Evolutionary conservation across 2,888 invertebrate species (phyloP).

Genomic region (Dasypolia templi): DNA sequence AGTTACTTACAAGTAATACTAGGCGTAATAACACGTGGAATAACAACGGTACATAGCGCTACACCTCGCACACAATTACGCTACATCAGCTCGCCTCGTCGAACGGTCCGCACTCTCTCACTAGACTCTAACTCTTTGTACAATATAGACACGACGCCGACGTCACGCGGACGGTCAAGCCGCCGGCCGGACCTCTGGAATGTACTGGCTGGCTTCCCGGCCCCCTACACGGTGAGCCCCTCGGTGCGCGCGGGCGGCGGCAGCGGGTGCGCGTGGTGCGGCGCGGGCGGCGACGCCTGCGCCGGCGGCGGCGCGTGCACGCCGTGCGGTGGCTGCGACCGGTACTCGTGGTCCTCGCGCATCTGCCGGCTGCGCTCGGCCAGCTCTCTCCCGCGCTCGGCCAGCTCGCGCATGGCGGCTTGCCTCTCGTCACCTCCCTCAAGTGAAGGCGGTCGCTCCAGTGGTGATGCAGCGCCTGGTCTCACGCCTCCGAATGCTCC

Average conservation of each 20-base stretch:
- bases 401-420: constrained; percentile 89
- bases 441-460: constrained; percentile 86
- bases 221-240: constrained; percentile 92
- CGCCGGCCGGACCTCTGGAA: constrained; percentile 77
- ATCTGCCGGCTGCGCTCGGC: constrained; percentile 88
- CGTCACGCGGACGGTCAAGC: constrained; percentile 45
- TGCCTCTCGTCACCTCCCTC: constrained; percentile 86
- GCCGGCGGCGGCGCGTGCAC: constrained; percentile 82
- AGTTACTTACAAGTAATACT: constrained; percentile 88
- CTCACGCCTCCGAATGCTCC: constrained; percentile 92
- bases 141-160: constrained; percentile 81
- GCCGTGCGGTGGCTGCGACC: constrained; percentile 85
- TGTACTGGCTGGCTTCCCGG: constrained; percentile 72
- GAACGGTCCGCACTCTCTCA: constrained; percentile 79
- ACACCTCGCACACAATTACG: constrained; percentile 82
- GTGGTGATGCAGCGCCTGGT: constrained; percentile 89
- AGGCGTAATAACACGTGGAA: constrained; percentile 87
- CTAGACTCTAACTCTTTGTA: constrained; percentile 81
- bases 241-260: constrained; percentile 93
- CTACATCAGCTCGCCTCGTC: constrained; percentile 77
- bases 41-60: constrained; percentile 87
- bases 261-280: constrained; percentile 88
- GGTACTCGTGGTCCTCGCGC: constrained; percentile 88
- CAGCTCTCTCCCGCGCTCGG: constrained; percentile 89
- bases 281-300: constrained; percentile 90